Conservation (phyloP, 1,140 invertebrate species). For the Cylas formicarius region DNA sequence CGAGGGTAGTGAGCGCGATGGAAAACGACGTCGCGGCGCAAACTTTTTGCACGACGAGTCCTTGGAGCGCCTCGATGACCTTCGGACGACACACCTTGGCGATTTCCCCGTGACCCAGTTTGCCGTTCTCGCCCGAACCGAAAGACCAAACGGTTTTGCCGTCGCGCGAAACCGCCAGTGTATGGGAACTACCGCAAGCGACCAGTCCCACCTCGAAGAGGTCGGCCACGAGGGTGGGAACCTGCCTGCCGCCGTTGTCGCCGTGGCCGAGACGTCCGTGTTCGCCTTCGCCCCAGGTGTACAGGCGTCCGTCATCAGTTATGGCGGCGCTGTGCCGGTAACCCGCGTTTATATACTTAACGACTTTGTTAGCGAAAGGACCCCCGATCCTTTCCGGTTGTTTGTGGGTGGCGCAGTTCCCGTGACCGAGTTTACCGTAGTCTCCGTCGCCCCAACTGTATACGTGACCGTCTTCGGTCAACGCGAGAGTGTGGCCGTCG, state of each 20-base stretch:
- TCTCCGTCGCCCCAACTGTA: slow-evolving; percentile 97
- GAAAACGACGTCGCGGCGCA: slow-evolving; percentile 55
- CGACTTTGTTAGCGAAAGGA: slow-evolving; percentile 44
- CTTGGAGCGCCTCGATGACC: slow-evolving; percentile 56
- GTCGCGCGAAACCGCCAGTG: slow-evolving; percentile 54
- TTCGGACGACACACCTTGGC: slow-evolving; percentile 52
- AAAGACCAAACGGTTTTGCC: slow-evolving; percentile 61
- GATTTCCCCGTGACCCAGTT: slow-evolving; percentile 56
- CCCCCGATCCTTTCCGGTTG: slow-evolving; percentile 48
- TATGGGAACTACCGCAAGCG: slow-evolving; percentile 58
- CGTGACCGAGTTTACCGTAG: slow-evolving; percentile 86
- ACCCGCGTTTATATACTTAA: slow-evolving; percentile 54
- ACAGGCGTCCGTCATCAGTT: slow-evolving; percentile 49
- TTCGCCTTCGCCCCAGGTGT: slow-evolving; percentile 59
- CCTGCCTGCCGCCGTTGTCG: slow-evolving; percentile 46
- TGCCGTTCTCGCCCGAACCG: slow-evolving; percentile 55
- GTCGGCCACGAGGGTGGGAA: slow-evolving; percentile 53
- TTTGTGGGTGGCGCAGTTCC: slow-evolving; percentile 51
- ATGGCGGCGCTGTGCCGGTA: slow-evolving; percentile 56
- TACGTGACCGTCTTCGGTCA: slow-evolving; percentile 87
- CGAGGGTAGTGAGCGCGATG: slow-evolving; percentile 52
- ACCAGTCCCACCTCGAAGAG: slow-evolving; percentile 53
- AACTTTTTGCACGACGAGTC: slow-evolving; percentile 53
- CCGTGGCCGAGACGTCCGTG: slow-evolving; percentile 55
- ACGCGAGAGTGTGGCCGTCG: slow-evolving; percentile 89